Conservation (phyloP, 2,113 vertebrate genomes). For the Amblyopsis rosae region DNA sequence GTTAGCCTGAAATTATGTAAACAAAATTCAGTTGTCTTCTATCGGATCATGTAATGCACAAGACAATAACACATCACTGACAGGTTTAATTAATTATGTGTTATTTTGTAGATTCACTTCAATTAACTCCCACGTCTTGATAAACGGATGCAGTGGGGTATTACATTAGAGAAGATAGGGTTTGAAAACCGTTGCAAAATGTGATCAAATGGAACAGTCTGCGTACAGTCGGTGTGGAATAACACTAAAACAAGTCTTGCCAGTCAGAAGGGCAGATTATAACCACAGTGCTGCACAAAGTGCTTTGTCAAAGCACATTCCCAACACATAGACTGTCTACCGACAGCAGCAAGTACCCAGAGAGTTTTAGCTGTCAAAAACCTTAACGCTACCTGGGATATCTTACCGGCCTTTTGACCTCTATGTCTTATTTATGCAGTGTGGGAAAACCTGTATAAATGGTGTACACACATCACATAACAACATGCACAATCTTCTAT, state of each 20-base stretch:
- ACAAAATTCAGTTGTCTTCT: background rate
- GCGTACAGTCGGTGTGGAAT: conserved; percentile 2
- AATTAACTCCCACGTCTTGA: background rate
- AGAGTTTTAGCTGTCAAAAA: conserved; percentile 27
- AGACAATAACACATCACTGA: background rate
- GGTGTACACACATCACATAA: conserved; percentile 2
- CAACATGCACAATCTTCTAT: too few species aligned
- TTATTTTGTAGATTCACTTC: background rate
- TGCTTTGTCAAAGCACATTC: background rate
- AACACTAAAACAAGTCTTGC: conserved; percentile 13
- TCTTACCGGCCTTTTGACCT: background rate
- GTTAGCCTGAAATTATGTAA: background rate
- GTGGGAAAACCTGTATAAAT: conserved; percentile 9
- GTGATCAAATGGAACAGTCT: conserved; percentile 8
- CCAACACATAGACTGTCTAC: conserved; percentile 12
- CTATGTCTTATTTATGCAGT: conserved; percentile 1
- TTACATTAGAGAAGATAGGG: background rate
- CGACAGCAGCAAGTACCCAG: conserved; percentile 14
- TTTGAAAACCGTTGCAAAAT: background rate
- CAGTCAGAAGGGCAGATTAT: conserved; percentile 44
- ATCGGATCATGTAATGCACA: background rate
- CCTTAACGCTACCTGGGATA: conserved; percentile 7
- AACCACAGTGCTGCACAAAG: background rate
- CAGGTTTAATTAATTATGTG: background rate
- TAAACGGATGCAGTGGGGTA: background rate